Evolutionary conservation across 2,888 invertebrate genomes (phyloP), one percentile per base, ranked within the genome.

Genomic region (Podabrus alpinus): DNA sequence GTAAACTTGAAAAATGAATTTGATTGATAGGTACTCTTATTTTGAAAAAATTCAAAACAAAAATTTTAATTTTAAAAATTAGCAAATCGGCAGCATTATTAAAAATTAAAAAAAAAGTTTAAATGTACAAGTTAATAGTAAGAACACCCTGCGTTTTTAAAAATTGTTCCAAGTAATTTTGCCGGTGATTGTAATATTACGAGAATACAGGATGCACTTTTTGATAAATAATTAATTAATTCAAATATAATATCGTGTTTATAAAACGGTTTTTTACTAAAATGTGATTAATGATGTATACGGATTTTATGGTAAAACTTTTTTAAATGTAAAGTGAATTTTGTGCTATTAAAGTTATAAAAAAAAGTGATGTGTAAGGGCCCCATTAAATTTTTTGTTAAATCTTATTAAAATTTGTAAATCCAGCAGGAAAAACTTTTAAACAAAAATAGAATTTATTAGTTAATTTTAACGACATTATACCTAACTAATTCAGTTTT

Each of bases 401-500:
- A n/a, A 45, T 45, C 45, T 45, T 45, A 45, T 45, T 45, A 45
- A 45, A 19, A 62, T 62, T 19, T 62, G 15, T 13, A 62, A 62
- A 62, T 68, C 45, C 68, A 15, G 45, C 24, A 29, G 9, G n/a
- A 62, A 19, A 19, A 62, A 19, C 7, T 13, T 62, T 62, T 19
- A 62, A 62, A 62, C 13, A 62, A 62, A 62, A 62, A 62, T 62
- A 11, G 45, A 45, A 45, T 45, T 45, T 45, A 45, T 45, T 45
- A 45, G 45, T 45, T 45, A 67, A 72, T 59, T 16, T 67, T 29
- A 11, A 72, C 60, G 17, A 60, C 25, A 68, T 60, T 21, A 45
- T 68, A 64, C 72, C 45, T 45, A 17, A 21, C 59, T 21, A 19
- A 59, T 71, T 64, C 25, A 15, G 72, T 78, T 78, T 79, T 78